Base-by-base conservation (phyloP, 1,140 invertebrate genomes). In the Drosophila asahinai region DNA sequence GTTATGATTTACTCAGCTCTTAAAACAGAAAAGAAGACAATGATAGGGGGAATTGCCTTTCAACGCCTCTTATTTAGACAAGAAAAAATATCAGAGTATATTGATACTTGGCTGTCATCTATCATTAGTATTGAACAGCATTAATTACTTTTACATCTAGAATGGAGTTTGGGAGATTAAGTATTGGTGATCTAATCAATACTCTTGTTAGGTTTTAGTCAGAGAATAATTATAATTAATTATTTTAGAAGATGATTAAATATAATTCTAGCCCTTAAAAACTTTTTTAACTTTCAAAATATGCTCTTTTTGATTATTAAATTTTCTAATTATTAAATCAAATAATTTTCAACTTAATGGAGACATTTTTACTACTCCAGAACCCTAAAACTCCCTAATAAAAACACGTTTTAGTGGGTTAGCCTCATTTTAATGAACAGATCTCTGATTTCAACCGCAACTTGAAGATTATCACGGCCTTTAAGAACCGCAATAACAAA, bases 1-100 rank as follows among this genome's bases (percentile, higher is more conserved):
- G 70, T 74, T 74, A 74, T 74, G 71, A 61, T 74, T 73, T 74
- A 61, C 71, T 73, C 55, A 61, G 55, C 54, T 73, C 71, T 61
- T 74, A 72, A 55, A 36, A 36, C 40, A 22, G 64, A 22, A 11
- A 30, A 71, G 45, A 55, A 68, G 54, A 68, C 67, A 71, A 68
- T 55, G 67, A 70, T 71, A 14, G 17, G 64, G 64, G 64, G 25
- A 68, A 68, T 55, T 55, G 67, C 27, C 40, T 36, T 43, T 70
- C 38, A 66, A 52, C 40, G 66, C 48, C 66, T 54, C 22, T 11
- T 70, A 47, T 67, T 55, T 55, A 45, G 42, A 52, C 12, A 25
- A 19, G 19, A 65, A 51, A 33, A 52, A 27, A 15, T 40, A 12
- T 9, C 27, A 30, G 27, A 30, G 27, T 30, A 30, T 52, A 33